Percentiles rank a stretch among this genome's conserved stretches.
phyloP scores from a whole-genome alignment of 2,888 invertebrate species.

The Julus scandinavius region DNA sequence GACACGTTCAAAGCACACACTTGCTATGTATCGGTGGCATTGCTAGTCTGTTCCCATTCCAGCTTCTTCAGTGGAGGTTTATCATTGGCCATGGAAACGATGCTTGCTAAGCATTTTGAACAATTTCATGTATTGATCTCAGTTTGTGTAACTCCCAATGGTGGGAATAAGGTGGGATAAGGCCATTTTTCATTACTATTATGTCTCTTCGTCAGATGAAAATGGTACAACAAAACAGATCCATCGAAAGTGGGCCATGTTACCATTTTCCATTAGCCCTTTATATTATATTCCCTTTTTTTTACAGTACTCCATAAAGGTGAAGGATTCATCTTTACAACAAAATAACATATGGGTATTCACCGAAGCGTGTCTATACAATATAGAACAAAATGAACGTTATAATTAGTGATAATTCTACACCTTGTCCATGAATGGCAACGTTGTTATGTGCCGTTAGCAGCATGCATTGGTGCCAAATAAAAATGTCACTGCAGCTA shows the following conservation, averaged over 20 bases:
- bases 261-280: background rate
- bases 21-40: background rate
- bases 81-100: background rate
- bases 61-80: background rate
- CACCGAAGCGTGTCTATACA: too few relatives aligned
- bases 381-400: background rate
- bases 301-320: background rate
- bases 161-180: background rate
- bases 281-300: background rate
- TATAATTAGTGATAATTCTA: slow-evolving; percentile 33
- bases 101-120: background rate
- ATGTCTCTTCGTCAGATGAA: slow-evolving; percentile 2
- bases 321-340: background rate
- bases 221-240: background rate
- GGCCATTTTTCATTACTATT: background rate
- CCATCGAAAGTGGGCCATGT: slow-evolving; percentile 31
- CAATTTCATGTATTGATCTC: slow-evolving; percentile 11
- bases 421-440: slow-evolving; percentile 12
- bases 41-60: background rate
- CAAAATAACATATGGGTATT: too few relatives aligned
- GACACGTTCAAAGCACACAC: background rate
- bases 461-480: background rate
- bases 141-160: background rate
- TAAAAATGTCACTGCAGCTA: background rate
- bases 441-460: background rate